Base-by-base conservation (phyloP, 2,888 invertebrate species). In the Nephrotoma appendiculata region DNA sequence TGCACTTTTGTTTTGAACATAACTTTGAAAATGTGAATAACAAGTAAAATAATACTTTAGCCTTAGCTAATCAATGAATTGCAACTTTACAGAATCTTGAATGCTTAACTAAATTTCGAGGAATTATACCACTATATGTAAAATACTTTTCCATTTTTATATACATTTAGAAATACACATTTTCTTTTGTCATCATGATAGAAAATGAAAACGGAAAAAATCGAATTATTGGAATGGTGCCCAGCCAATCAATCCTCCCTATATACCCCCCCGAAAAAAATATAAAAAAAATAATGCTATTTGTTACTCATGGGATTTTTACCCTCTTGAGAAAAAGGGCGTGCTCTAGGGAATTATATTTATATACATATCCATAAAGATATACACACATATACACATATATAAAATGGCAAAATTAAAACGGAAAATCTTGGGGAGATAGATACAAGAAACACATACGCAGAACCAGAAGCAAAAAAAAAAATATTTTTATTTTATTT, bases 301-400 rank as follows among this genome's bases (percentile, higher is more conserved):
- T 84, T 84, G 41, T 84, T 43, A 84, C 89, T 88, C 89, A 87
- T 87, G 89, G 89, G 89, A 89, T 87, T 88, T 71, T 88, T 88
- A 89, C 89, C 89, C 89, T 89, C 89, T 88, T 88, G 89, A 89
- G 89, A 89, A 88, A 89, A 89, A 88, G 88, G 88, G 88, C 89
- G 88, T 88, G 88, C 88, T 87, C 88, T 88, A 88, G 88, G 88
- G 88, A 88, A 88, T 89, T 88, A 57, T 45, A 86, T 84, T 42
- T 84, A 19, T 83, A 83, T 83, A 83, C 19, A 84, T 84, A 84
- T 84, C 41, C 42, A 84, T 84, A 83, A 11, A 41, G 31, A 83
- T 41, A 41, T 83, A 83, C 41, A n/a, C n/a, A 84, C 42, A 84
- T 84, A 84, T 84, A 84, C 9, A 42, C n/a, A 83, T 83, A 84